These are phyloP conservation scores for Latrodectus geometricus DNA, from an alignment of 1,140 invertebrate genomes.

Conservation along the genomic window DNA sequence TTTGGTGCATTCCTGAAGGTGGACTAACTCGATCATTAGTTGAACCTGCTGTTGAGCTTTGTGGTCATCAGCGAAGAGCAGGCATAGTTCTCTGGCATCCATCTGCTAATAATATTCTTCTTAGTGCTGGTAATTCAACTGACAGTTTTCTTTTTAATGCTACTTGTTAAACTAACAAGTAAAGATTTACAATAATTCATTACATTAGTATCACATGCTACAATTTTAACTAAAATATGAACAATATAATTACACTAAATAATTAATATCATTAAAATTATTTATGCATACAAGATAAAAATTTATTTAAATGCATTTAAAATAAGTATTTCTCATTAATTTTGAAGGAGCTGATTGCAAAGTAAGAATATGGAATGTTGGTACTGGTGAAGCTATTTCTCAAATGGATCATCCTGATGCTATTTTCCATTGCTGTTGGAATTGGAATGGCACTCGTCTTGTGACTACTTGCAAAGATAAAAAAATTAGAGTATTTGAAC, in stretches of 20 bases:
- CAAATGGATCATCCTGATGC: conserved; percentile 95
- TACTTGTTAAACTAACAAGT: no score
- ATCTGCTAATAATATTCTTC: conserved; percentile 92
- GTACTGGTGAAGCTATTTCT: conserved; percentile 93
- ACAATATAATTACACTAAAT: no score
- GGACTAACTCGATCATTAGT: conserved; percentile 83
- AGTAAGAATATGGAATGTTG: conserved; percentile 94
- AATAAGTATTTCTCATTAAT: no score
- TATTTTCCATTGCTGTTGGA: conserved; percentile 96
- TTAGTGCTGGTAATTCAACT: conserved; percentile 79
- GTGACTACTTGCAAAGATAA: conserved; percentile 99
- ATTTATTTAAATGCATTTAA: no score
- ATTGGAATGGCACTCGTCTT: conserved; percentile 94
- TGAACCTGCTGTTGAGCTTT: conserved; percentile 93
- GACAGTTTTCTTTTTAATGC: background rate
- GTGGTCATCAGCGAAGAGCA: conserved; percentile 93
- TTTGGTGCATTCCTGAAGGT: conserved; percentile 97
- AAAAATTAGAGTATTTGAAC: conserved; percentile 95
- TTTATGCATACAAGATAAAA: no score
- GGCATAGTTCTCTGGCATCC: conserved; percentile 98
- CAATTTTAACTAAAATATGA: no score
- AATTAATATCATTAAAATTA: no score
- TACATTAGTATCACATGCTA: no score
- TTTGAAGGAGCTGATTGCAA: conserved; percentile 73
- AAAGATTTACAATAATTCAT: no score